Evolutionary conservation across 1,140 invertebrate genomes (phyloP).

Genomic region (Berghia stephanieae): DNA sequence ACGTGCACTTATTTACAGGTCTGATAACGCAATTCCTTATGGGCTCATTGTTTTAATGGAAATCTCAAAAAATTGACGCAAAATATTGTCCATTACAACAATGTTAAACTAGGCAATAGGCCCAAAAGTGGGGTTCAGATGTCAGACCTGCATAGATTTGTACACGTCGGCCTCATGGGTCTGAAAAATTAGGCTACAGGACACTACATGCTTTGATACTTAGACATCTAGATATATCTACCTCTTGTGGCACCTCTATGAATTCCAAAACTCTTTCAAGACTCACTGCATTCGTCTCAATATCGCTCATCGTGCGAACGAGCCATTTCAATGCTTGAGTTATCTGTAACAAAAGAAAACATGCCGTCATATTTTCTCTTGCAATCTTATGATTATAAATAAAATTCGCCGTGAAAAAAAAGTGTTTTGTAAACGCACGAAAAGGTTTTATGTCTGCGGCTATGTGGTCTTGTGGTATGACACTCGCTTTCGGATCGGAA

Average conservation of each 20-base stretch:
- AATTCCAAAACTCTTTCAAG: slow-evolving; percentile 97
- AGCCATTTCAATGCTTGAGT: slow-evolving; percentile 67
- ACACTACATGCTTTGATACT: not conserved
- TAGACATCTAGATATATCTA: slow-evolving; percentile 33
- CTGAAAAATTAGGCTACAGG: not conserved
- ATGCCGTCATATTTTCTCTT: not conserved
- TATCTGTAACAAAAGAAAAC: slow-evolving; percentile 34
- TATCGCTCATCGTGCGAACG: slow-evolving; percentile 92
- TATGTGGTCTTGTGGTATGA: no score
- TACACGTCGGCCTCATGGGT: not conserved
- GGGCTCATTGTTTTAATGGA: no score
- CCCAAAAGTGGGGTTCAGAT: no score
- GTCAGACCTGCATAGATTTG: not conserved
- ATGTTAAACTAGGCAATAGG: no score
- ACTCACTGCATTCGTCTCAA: slow-evolving; percentile 97
- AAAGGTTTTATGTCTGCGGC: not conserved
- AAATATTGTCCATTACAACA: no score
- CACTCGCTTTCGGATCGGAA: no score
- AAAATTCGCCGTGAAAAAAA: no score
- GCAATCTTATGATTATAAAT: no score
- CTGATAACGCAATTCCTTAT: no score
- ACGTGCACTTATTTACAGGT: no score
- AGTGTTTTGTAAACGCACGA: not conserved
- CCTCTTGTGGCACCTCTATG: slow-evolving; percentile 76
- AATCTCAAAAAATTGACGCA: no score